These are phyloP conservation scores for Papilio gigon DNA, from an alignment of 2,888 invertebrate species.

Conservation along the genomic window DNA sequence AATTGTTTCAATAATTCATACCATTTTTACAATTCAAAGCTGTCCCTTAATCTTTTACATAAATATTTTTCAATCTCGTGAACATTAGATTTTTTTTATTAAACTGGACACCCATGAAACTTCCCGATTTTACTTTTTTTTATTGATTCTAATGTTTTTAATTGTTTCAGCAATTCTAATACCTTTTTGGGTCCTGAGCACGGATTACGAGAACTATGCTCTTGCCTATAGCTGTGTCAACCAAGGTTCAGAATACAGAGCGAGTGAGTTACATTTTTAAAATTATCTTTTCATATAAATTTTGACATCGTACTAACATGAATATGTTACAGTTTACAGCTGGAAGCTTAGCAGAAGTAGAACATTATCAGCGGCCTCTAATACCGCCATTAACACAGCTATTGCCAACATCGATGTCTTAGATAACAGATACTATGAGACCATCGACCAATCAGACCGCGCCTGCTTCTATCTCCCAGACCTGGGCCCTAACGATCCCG, in stretches of 20 bases:
- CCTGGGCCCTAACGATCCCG: constrained; percentile 57
- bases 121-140: neutral
- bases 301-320: neutral
- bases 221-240: constrained; percentile 83
- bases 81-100: too few species aligned
- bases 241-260: constrained; percentile 61
- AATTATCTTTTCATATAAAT: neutral
- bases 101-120: too few species aligned
- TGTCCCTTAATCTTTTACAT: too few species aligned
- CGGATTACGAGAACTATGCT: constrained; percentile 82
- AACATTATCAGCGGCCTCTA: constrained; percentile 49
- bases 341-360: constrained; percentile 70
- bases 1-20: too few species aligned
- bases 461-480: constrained; percentile 69
- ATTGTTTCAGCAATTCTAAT: constrained; percentile 48
- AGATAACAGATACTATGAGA: constrained; percentile 59
- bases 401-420: constrained; percentile 56
- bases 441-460: constrained; percentile 58
- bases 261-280: constrained; percentile 53
- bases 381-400: constrained; percentile 52
- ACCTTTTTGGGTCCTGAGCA: constrained; percentile 58
- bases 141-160: constrained; percentile 6
- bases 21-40: too few species aligned
- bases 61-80: too few species aligned
- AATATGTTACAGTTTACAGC: constrained; percentile 62